A percentile compares a stretch with the other conserved stretches of the same genome.
Evolutionary conservation across 2,113 vertebrate species (phyloP).

Genomic region (Ptychochromis oligacanthus): DNA sequence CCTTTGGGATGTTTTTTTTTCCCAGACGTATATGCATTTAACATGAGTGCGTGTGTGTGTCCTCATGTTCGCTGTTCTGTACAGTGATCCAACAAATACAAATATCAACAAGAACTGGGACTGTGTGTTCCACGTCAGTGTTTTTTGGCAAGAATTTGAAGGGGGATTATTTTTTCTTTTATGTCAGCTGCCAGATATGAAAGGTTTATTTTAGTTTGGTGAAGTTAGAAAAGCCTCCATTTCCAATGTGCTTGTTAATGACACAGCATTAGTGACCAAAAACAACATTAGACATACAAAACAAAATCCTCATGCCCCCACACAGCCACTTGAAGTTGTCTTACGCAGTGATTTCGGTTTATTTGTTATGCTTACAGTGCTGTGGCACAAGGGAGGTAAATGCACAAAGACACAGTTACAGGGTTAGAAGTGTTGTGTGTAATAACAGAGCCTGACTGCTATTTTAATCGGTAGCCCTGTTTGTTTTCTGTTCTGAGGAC

Average conservation of each 20-base stretch:
- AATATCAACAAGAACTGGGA: slow-evolving; percentile 15
- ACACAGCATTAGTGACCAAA: slow-evolving; percentile 4
- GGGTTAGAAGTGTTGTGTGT: slow-evolving; percentile 30
- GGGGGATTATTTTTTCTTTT: not conserved
- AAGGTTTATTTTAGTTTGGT: slow-evolving; percentile 23
- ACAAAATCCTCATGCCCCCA: not conserved
- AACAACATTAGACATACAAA: slow-evolving; percentile 15
- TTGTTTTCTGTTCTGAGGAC: slow-evolving; percentile 59
- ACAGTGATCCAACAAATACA: slow-evolving; percentile 36
- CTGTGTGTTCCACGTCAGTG: slow-evolving; percentile 23
- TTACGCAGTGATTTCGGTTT: not conserved
- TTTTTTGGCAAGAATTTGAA: slow-evolving; percentile 44
- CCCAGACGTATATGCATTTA: not conserved
- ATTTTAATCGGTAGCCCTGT: slow-evolving; percentile 53
- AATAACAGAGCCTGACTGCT: slow-evolving; percentile 50
- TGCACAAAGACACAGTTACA: slow-evolving; percentile 23
- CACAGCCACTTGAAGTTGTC: not conserved
- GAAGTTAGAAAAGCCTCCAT: slow-evolving; percentile 9
- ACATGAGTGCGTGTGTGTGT: not conserved
- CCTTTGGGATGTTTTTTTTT: not conserved
- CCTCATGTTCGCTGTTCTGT: slow-evolving; percentile 6
- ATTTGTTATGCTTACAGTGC: slow-evolving; percentile 23
- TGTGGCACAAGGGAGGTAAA: slow-evolving; percentile 15
- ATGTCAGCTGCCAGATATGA: slow-evolving; percentile 19
- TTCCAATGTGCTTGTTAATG: slow-evolving; percentile 14